Evolutionary conservation across 2,888 invertebrate species (phyloP).

Genomic region (Lithophane ornitopus): DNA sequence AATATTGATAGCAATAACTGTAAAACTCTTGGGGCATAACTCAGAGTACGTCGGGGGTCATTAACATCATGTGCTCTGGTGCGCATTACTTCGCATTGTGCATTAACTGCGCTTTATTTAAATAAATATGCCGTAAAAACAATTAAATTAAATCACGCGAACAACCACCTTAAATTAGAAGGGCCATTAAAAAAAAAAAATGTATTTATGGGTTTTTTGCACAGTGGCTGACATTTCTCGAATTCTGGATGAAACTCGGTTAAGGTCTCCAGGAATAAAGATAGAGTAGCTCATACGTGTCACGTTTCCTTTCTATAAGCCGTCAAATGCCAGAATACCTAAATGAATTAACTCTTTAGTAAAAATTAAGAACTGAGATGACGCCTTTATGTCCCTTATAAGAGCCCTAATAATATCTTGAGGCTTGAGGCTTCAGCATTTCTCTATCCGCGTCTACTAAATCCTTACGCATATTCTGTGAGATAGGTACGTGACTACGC

Average conservation of each 20-base stretch:
- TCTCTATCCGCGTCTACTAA: not conserved
- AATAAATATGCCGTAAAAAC: constrained; percentile 71
- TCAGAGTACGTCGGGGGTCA: constrained; percentile 42
- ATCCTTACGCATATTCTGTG: not conserved
- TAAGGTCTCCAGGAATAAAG: not conserved
- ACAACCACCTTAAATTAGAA: constrained; percentile 47
- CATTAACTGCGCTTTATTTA: constrained; percentile 66
- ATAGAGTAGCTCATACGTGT: not conserved
- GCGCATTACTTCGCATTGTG: constrained; percentile 46
- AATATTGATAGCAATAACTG: constrained; percentile 8
- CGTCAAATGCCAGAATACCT: too few relatives aligned
- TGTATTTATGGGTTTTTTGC: not conserved
- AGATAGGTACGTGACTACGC: constrained; percentile 12
- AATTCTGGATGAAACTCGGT: not conserved
- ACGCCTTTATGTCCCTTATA: not conserved
- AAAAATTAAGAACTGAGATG: not conserved
- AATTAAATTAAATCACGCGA: constrained; percentile 69
- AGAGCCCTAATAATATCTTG: not conserved
- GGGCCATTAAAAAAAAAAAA: constrained; percentile 28
- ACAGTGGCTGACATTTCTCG: not conserved
- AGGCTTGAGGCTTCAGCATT: constrained; percentile 12
- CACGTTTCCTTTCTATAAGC: not conserved
- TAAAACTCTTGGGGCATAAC: constrained; percentile 31
- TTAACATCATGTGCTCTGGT: constrained; percentile 51
- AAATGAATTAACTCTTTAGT: too few relatives aligned